phyloP scores from a whole-genome alignment of 1,140 invertebrate species.

The Amphibalanus amphitrite region DNA sequence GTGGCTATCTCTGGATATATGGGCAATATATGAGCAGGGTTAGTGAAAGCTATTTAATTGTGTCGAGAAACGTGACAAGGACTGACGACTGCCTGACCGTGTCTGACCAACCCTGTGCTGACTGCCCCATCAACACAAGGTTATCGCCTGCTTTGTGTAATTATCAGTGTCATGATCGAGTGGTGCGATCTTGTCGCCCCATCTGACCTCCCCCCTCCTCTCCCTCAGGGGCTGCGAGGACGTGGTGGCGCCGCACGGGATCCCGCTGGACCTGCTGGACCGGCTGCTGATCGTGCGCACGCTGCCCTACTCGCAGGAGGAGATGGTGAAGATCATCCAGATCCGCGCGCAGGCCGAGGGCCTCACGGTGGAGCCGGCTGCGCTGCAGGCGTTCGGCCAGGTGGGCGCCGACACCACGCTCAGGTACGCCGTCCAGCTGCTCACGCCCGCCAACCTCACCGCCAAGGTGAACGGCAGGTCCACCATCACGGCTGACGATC shows the following conservation, averaged over 20 bases:
- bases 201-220: conserved; percentile 7
- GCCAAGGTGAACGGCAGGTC: conserved; percentile 65
- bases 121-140: no score
- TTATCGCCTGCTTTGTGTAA: no score
- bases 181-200: no score
- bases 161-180: no score
- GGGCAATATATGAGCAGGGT: no score
- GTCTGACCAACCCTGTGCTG: no score
- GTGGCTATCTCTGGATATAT: no score
- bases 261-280: conserved; percentile 88
- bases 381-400: conserved; percentile 56
- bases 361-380: conserved; percentile 66
- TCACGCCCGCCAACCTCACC: conserved; percentile 76
- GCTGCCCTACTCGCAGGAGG: conserved; percentile 54
- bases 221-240: conserved; percentile 73
- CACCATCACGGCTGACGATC: conserved; percentile 58
- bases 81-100: no score
- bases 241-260: conserved; percentile 80
- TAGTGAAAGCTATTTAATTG: no score
- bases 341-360: conserved; percentile 80
- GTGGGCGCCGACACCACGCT: conserved; percentile 74
- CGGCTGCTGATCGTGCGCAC: conserved; percentile 83
- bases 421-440: conserved; percentile 81
- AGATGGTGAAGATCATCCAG: conserved; percentile 76
- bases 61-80: no score